A percentile compares a stretch with the other conserved stretches of the same genome.
phyloP scores from a whole-genome alignment of 1,140 invertebrate species.

The Drosophila eugracilis region DNA sequence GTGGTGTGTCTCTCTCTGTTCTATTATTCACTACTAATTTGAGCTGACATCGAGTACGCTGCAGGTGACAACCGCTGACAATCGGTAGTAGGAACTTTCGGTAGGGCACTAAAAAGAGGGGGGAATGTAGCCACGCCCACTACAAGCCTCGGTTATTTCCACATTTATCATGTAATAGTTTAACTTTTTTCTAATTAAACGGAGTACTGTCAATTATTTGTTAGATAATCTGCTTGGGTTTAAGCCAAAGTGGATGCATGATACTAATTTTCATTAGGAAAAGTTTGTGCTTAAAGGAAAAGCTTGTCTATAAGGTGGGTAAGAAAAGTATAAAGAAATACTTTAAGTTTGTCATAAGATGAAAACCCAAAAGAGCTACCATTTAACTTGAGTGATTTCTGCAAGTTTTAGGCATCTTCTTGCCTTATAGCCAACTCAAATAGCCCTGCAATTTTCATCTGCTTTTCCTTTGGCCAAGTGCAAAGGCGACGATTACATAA shows the following conservation, averaged over 20 bases:
- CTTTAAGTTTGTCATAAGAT: no score
- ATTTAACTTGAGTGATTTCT: no score
- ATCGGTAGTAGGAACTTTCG: conserved; percentile 44
- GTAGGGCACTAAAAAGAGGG: background rate
- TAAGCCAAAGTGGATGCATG: background rate
- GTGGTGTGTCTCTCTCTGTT: conserved; percentile 9
- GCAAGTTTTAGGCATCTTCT: no score
- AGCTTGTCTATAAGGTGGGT: no score
- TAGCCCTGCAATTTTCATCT: conserved; percentile 39
- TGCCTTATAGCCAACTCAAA: no score
- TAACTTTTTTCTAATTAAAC: conserved; percentile 24
- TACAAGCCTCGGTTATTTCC: conserved; percentile 16
- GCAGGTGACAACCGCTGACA: conserved; percentile 63
- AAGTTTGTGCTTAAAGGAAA: background rate
- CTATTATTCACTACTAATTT: conserved; percentile 60
- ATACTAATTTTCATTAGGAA: background rate
- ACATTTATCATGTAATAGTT: conserved; percentile 29
- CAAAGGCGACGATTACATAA: conserved; percentile 49
- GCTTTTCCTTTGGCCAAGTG: conserved; percentile 39
- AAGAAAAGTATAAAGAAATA: no score
- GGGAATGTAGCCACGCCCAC: conserved; percentile 3
- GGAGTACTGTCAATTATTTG: conserved; percentile 16
- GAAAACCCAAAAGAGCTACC: no score
- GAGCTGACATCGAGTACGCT: conserved; percentile 56
- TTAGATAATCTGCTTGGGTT: background rate